Base-by-base conservation (phyloP, 2,113 vertebrate species). In the Xenopus borealis region DNA sequence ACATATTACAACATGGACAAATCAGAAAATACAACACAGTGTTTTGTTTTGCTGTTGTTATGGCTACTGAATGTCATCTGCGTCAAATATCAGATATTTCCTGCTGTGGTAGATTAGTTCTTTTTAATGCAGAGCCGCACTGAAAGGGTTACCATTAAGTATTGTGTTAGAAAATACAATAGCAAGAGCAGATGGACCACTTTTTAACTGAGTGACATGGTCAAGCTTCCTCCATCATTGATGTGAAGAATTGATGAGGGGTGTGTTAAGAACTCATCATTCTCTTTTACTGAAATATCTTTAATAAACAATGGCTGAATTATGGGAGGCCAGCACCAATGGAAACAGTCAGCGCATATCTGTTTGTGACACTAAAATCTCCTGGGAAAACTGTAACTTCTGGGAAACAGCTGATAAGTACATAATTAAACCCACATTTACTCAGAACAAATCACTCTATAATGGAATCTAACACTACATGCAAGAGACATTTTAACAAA, bases 271-370 rank as follows among this genome's bases (percentile, higher is more conserved):
- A 62, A 75, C 55, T 75, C 74, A 76, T 76, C 67, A 45, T 40
- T 69, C 74, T 69, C 61, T 70, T 76, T 77, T 70, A 77, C 63
- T 70, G 59, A 77, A 77, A 77, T 69, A 77, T 77, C 66, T 77
- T 77, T 69, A 76, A 69, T 76, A 70, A 66, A 70, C 74, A 76
- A 70, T 77, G 46, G 66, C 46, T 63, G 73, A 76, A 68, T 76
- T 76, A 76, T 76, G 47, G 67, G 67, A 53, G 50, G 58, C 19
- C 52, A 40, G 70, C 47, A 57, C 58, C 61, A 12, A 52, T 69
- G 47, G 74, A 77, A 70, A 70, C 55, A 52, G 74, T 62, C 73
- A 62, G 62, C 52, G 73, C 67, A 62, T 75, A 75, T 75, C 73
- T 69, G 66, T 75, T 75, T 69, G 66, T 75, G 57, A 62, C 73